Percentiles rank a stretch among this genome's conserved stretches.
Evolutionary conservation across 2,888 invertebrate genomes (phyloP).

Genomic region (Gerris lacustris): DNA sequence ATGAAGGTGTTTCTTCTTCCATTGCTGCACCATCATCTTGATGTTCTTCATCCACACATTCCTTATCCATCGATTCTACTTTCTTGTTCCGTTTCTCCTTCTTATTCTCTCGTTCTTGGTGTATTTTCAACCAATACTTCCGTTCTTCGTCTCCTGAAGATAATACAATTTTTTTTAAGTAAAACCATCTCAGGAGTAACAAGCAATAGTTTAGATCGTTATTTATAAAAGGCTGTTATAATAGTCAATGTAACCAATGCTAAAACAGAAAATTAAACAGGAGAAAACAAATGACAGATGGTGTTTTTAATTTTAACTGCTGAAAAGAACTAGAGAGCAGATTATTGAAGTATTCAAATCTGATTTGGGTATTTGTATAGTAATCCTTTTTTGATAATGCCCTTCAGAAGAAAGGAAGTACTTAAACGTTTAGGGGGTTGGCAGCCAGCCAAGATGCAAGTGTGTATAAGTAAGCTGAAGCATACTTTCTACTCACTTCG

Average conservation of each 20-base stretch:
- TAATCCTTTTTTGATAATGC: no score
- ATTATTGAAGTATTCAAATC: no score
- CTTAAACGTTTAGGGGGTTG: no score
- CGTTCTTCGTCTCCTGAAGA: not conserved
- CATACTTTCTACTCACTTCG: no score
- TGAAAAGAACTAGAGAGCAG: no score
- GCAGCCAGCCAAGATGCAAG: no score
- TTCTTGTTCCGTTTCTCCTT: constrained; percentile 11
- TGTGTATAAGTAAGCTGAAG: no score
- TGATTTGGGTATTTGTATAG: no score
- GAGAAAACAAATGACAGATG: not conserved
- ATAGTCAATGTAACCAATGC: not conserved
- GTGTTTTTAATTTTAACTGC: not conserved
- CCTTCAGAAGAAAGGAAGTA: no score
- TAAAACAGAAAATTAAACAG: not conserved
- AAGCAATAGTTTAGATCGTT: not conserved
- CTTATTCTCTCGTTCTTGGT: constrained; percentile 8
- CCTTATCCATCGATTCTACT: not conserved
- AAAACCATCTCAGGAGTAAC: not conserved
- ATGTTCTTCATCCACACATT: constrained; percentile 27
- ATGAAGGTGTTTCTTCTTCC: not conserved
- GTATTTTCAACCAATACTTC: constrained; percentile 3
- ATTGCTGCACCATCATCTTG: constrained; percentile 24
- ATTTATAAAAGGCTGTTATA: no score
- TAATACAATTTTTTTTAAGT: not conserved